phyloP scores from a whole-genome alignment of 2,113 vertebrate genomes.

The Sapajus apella region DNA sequence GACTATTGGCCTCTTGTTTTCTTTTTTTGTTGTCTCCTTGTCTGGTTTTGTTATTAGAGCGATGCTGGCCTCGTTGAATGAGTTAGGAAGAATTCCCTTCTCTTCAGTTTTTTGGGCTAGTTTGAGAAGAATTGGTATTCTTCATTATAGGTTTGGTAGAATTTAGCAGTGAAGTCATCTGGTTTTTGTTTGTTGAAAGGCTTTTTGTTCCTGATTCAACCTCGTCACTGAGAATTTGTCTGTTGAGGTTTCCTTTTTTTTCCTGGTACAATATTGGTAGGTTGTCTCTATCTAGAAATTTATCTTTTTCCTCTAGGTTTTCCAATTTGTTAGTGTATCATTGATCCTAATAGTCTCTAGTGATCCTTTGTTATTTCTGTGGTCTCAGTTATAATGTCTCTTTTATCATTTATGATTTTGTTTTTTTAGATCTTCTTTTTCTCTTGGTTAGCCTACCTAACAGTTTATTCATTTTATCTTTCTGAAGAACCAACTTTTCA shows the following conservation, averaged over 20 bases:
- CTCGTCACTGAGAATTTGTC: not conserved
- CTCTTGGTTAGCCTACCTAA: not conserved
- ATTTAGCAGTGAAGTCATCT: not conserved
- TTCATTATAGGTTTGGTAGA: not conserved
- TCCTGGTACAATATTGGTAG: not conserved
- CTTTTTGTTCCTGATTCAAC: not conserved
- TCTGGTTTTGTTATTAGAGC: not conserved
- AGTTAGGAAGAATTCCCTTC: not conserved
- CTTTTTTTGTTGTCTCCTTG: not conserved
- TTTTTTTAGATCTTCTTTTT: not conserved
- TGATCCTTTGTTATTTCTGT: not conserved
- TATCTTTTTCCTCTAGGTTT: not conserved
- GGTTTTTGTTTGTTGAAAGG: not conserved
- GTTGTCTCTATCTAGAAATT: not conserved
- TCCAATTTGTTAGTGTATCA: not conserved
- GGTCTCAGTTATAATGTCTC: not conserved
- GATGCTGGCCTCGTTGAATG: not conserved
- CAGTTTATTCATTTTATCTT: not conserved
- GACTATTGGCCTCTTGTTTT: not conserved
- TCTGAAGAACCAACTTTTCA: not conserved
- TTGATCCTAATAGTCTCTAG: not conserved
- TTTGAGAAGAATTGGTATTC: not conserved
- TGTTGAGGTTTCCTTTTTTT: not conserved
- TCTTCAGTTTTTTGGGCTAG: not conserved
- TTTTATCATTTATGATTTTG: not conserved